Evolutionary conservation across 2,888 invertebrate species (phyloP), one percentile per base, ranked within the genome.

Genomic region (Luperina nickerlii): DNA sequence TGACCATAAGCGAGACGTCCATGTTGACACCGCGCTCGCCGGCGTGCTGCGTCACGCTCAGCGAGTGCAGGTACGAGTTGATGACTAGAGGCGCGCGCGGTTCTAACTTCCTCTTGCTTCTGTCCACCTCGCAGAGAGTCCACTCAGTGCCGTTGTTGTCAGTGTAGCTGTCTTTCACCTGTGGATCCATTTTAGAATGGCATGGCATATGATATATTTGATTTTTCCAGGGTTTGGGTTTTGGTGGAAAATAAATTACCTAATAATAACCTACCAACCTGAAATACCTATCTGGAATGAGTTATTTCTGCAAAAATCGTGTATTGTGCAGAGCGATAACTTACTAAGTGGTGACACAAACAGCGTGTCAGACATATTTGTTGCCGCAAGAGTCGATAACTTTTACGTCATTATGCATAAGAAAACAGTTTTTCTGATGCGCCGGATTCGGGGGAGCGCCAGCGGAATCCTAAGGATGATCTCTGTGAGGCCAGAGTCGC

Each of bases 101-200:
- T 13, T 93, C 94, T 62, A 90, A 80, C 82, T 93, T 94, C 42
- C 95, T 88, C 74, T 89, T 91, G 66, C 82, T 93, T 69, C 94
- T 94, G 90, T 90, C 94, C 8, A 93, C 87, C 68, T 97, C 97
- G 90, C 98, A 98, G 54, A 98, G 95, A 54, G 97, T 97, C 98
- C 98, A 98, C 75, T 97, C 95, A 0, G 98, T 98, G 60, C 98
- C 98, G 93, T 98, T 98, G 87, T 96, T 96, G 89, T 98, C 98
- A 0, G 98, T 97, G 94, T 98, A 98, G 92, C 97, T 98, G 93
- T 98, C 98, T 88, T 95, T 97, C 32, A 97, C 97, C 97, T 97
- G 90, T 5, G 9, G 62, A 63, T 32, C 5, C 5, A 11, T 65
- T 65, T 65, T 65, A 65, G 20, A 65, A 32, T 65, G 20, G 65